phyloP scores from a whole-genome alignment of 2,113 vertebrate species.

The Thunnus maccoyii region DNA sequence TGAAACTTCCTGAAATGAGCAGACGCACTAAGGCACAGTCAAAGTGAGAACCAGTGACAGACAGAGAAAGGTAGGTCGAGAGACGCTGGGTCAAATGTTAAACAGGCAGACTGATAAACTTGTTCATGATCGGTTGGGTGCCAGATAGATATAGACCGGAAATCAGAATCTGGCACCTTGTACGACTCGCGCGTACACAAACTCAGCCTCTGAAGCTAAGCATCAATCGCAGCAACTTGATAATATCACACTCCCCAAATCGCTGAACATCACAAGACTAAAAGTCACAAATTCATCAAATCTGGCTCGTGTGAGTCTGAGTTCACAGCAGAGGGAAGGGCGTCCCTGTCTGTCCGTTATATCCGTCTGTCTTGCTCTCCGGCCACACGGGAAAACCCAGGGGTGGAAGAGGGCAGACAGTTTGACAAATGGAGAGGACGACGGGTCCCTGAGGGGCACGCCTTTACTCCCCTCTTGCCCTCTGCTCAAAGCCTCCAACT shows the following conservation, averaged over 20 bases:
- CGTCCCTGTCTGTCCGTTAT: conserved; percentile 48
- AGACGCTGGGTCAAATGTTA: conserved; percentile 68
- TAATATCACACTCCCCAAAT: conserved; percentile 33
- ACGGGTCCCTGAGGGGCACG: conserved; percentile 32
- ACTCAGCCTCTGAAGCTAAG: not conserved
- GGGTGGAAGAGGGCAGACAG: conserved; percentile 52
- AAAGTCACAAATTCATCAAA: conserved; percentile 36
- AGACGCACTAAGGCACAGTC: conserved; percentile 22
- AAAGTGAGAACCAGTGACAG: conserved; percentile 39
- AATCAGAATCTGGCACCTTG: conserved; percentile 8
- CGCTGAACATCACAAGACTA: conserved; percentile 42
- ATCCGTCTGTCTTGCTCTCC: conserved; percentile 61
- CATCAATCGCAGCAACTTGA: conserved; percentile 20
- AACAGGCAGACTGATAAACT: conserved; percentile 19
- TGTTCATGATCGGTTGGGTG: not conserved
- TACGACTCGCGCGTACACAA: conserved; percentile 13
- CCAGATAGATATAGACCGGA: conserved; percentile 21
- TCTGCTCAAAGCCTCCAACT: conserved; percentile 49
- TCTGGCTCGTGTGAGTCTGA: conserved; percentile 55
- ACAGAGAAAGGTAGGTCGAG: conserved; percentile 36
- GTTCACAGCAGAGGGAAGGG: conserved; percentile 62
- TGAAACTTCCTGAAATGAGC: conserved; percentile 70
- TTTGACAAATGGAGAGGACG: conserved; percentile 62
- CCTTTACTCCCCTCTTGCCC: conserved; percentile 31
- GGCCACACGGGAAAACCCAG: conserved; percentile 59